Percentiles rank a stretch among this genome's conserved stretches.
phyloP scores from a whole-genome alignment of 2,113 vertebrate species.

The Amazona guildingii region DNA sequence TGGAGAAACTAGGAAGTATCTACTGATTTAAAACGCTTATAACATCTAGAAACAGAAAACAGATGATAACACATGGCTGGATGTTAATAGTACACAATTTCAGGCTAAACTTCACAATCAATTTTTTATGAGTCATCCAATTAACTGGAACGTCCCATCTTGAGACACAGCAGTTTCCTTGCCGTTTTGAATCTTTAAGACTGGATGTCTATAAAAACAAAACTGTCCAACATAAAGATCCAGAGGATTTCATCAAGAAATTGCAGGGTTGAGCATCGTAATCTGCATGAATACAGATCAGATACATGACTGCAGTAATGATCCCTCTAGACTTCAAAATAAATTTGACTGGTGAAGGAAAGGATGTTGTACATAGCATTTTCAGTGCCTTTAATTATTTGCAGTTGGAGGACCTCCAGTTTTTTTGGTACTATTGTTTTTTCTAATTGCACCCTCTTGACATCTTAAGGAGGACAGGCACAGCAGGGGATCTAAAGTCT shows the following conservation, averaged over 20 bases:
- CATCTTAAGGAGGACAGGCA: background rate
- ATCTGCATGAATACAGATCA: background rate
- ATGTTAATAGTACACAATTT: background rate
- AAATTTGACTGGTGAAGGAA: background rate
- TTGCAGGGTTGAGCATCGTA: background rate
- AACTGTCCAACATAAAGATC: background rate
- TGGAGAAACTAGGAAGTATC: background rate
- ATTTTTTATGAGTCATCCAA: background rate
- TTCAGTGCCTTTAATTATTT: slow-evolving; percentile 4
- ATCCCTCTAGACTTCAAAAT: background rate
- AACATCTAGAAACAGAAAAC: background rate
- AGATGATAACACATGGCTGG: background rate
- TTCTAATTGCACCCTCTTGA: background rate
- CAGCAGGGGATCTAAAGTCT: background rate
- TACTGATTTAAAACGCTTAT: background rate
- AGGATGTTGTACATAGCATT: background rate
- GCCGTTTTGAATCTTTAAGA: background rate
- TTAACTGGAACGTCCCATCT: background rate
- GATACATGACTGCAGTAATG: background rate
- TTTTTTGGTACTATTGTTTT: background rate
- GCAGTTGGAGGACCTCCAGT: background rate
- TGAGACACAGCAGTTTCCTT: background rate
- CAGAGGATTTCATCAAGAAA: background rate
- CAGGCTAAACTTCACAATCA: background rate
- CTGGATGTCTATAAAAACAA: background rate